Evolutionary conservation across 2,113 vertebrate genomes (phyloP).

Genomic region (Cyanocitta stelleri): DNA sequence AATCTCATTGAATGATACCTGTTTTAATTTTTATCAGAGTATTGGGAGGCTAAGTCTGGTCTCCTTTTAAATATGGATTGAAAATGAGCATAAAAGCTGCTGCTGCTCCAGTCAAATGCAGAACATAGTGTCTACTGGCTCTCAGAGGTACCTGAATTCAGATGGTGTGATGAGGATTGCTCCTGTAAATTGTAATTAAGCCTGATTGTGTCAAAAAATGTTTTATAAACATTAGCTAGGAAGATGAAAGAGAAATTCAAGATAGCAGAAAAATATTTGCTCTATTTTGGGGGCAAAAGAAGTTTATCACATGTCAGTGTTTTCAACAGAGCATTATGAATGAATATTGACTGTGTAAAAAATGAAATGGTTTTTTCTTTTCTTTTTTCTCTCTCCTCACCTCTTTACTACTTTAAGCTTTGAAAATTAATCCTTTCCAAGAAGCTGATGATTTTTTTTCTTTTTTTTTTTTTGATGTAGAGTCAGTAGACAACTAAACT

Average conservation of each 20-base stretch:
- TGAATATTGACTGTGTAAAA: background rate
- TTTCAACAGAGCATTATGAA: background rate
- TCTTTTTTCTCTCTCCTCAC: background rate
- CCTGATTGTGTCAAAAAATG: background rate
- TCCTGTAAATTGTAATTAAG: background rate
- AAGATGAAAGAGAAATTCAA: background rate
- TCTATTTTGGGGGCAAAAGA: background rate
- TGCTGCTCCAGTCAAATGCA: background rate
- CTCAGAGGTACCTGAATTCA: background rate
- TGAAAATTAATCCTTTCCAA: background rate
- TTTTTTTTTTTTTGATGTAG: background rate
- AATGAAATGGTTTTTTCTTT: accelerated
- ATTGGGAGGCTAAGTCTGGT: background rate
- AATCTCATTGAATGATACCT: background rate
- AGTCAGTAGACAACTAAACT: background rate
- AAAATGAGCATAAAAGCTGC: background rate
- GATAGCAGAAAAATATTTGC: background rate
- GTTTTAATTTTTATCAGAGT: background rate
- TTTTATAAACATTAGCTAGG: background rate
- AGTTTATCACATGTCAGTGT: background rate
- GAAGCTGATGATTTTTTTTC: background rate
- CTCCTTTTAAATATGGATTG: background rate
- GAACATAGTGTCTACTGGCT: accelerated
- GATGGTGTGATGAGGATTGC: background rate
- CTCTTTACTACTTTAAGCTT: background rate